Percentiles rank a stretch among this genome's conserved stretches.
Evolutionary conservation across 2,797 vertebrate species (phyloP).

Genomic region (Lerista edwardsae): DNA sequence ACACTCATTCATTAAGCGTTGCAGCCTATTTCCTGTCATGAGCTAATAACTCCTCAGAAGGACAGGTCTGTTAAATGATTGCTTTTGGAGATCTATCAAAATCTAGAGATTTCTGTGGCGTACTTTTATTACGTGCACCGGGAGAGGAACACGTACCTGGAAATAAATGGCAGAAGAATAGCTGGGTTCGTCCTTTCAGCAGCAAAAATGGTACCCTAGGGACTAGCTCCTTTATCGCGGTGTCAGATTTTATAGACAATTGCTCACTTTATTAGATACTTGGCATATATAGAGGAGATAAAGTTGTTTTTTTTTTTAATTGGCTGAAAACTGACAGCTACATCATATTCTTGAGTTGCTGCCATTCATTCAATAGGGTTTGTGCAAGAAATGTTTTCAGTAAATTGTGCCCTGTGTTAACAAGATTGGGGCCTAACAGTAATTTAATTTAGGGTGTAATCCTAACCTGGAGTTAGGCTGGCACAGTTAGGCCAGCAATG

Average conservation of each 20-base stretch:
- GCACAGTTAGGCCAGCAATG: too few species aligned
- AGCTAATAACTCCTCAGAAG: conserved; percentile 34
- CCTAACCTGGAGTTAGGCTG: too few species aligned
- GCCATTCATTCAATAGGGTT: background rate
- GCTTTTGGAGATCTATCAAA: conserved; percentile 18
- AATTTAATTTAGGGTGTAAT: too few species aligned
- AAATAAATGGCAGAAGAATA: background rate
- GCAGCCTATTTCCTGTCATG: background rate
- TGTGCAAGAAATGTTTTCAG: background rate
- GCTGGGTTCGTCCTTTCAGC: background rate
- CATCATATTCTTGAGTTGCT: background rate
- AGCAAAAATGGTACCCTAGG: background rate
- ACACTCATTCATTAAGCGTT: background rate
- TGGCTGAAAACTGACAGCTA: background rate
- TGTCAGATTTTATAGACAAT: background rate
- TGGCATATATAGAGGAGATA: background rate
- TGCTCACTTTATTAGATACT: background rate
- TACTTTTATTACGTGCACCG: conserved; percentile 2
- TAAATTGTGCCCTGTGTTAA: background rate
- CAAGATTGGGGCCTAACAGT: background rate
- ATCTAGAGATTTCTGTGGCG: background rate
- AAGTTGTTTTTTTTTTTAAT: background rate
- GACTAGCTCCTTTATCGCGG: background rate
- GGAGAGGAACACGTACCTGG: background rate
- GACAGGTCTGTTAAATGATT: conserved; percentile 26